These are phyloP conservation scores for Selene dorsalis DNA, from an alignment of 2,797 vertebrate genomes.

Conservation along the genomic window DNA sequence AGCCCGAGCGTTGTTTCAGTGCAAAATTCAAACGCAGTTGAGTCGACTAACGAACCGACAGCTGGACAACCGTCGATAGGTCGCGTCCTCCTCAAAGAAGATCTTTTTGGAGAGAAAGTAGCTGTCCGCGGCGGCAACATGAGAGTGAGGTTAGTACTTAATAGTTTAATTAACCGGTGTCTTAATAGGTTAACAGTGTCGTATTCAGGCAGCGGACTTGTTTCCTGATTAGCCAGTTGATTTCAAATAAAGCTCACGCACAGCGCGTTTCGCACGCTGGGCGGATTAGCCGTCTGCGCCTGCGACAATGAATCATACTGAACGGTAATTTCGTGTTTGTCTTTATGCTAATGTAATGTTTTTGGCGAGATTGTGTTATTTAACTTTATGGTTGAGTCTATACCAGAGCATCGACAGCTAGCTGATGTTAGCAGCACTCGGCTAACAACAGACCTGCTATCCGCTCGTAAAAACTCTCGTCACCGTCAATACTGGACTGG, in stretches of 20 bases:
- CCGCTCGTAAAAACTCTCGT: background rate
- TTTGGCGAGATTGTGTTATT: rapidly evolving
- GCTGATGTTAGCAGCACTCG: constrained; percentile 6
- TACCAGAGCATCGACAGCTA: background rate
- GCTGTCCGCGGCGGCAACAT: constrained; percentile 61
- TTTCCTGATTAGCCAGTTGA: constrained; percentile 25
- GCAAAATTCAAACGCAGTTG: constrained; percentile 69
- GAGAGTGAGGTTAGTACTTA: constrained; percentile 81
- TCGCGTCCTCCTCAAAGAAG: background rate
- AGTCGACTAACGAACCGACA: constrained; percentile 28
- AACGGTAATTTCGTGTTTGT: background rate
- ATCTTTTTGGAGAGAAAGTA: background rate
- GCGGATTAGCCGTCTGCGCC: background rate
- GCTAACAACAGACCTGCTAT: background rate
- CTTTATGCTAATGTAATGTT: background rate
- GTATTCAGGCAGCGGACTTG: background rate
- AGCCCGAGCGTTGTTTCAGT: constrained; percentile 33
- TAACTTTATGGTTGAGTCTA: background rate
- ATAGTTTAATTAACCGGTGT: background rate
- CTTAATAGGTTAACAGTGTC: background rate
- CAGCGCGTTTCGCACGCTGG: background rate
- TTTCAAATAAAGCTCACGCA: constrained; percentile 9
- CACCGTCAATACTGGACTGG: background rate
- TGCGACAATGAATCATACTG: background rate
- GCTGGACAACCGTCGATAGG: background rate